Evolutionary conservation across 2,113 vertebrate species (phyloP), one percentile per base, ranked within the genome.

Genomic region (Alexandromys fortis): DNA sequence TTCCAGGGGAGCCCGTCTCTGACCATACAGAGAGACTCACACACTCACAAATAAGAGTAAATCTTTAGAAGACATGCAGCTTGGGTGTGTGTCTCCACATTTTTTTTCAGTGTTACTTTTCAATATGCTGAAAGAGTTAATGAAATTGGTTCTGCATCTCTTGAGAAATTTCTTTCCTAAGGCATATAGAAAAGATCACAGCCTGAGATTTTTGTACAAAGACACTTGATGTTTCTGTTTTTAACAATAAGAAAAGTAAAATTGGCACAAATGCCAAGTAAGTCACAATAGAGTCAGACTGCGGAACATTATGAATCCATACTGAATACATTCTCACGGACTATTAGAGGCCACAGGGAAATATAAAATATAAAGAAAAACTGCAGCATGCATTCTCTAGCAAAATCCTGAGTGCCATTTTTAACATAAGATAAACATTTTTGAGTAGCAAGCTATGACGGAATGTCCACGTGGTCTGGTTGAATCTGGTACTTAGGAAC

Each of bases 61-160:
- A 47, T 33, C 35, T 65, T 65, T 45, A 33, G 28, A 85, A 45
- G 21, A 65, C 45, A 70, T 13, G 0, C 4, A 65, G 30, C 9
- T 12, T 19, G 28, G 22, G 7, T 0, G 3, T 2, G 0, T 13
- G 26, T 7, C 6, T 49, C 45, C 55, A 47, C 55, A 17, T 5
- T 61, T 88, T 81, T 3, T 61, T 90, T 85, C 38, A 76, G 7
- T 13, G 4, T 38, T 77, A 47, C 3, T 8, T 49, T n/a, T 70
- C 16, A 52, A 65, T 58, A 61, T 12, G 7, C 33, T 7, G 16
- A 82, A 75, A 87, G 61, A 92, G n/a, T 21, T 19, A 30, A 14
- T 28, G 38, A 35, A 45, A 63, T 4, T 67, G 26, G n/a, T 33
- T 75, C 33, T 77, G 67, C 16, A 11, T 42, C 33, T 38, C 52